These are phyloP conservation scores for Strigamia transsilvanica DNA, from an alignment of 2,888 invertebrate species.

Conservation along the genomic window DNA sequence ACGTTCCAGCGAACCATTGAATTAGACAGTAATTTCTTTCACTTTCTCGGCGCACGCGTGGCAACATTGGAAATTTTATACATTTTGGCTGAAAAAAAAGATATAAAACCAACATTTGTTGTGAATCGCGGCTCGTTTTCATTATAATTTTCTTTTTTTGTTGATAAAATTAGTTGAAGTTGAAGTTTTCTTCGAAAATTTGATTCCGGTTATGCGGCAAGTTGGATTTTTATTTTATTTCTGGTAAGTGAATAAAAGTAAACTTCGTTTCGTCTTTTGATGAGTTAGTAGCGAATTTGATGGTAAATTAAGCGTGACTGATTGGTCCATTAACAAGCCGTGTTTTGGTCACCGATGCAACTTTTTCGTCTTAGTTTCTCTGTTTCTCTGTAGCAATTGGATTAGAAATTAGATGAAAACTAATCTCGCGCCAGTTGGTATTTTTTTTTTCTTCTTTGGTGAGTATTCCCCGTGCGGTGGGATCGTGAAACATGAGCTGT, in stretches of 20 bases:
- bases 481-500: neutral
- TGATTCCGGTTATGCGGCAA: too few species aligned
- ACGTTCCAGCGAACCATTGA: too few species aligned
- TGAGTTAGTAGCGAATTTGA: neutral
- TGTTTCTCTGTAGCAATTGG: neutral
- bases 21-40: too few species aligned
- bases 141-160: too few species aligned
- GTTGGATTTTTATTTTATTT: too few species aligned
- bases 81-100: too few species aligned
- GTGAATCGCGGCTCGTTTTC: too few species aligned
- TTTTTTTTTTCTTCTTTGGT: neutral
- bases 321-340: constrained; percentile 17
- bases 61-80: too few species aligned
- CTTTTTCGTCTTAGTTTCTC: neutral
- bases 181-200: too few species aligned
- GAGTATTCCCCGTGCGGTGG: neutral
- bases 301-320: constrained; percentile 39
- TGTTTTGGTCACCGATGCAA: constrained; percentile 16
- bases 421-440: neutral
- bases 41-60: too few species aligned
- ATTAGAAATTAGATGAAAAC: constrained; percentile 32
- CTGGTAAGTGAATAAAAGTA: neutral
- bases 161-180: too few species aligned
- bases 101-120: too few species aligned
- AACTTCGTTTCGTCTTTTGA: neutral